These are phyloP conservation scores for Eupeodes corollae DNA, from an alignment of 1,140 invertebrate species.

Conservation along the genomic window DNA sequence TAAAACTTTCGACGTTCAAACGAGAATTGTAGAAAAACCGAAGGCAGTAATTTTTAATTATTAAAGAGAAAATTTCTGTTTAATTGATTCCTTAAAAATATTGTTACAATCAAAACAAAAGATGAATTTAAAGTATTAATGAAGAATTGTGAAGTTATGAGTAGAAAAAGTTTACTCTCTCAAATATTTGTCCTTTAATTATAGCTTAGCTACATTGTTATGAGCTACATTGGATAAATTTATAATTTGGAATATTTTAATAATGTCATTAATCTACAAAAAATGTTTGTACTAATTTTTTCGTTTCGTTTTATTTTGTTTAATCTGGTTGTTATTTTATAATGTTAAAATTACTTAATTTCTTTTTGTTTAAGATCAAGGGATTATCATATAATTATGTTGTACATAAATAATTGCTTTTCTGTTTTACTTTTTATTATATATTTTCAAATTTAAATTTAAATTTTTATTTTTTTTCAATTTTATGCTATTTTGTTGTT, in stretches of 20 bases:
- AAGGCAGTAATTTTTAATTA: no score
- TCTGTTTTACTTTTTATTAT: neutral
- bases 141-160: neutral
- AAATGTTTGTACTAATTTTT: neutral
- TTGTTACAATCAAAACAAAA: no score
- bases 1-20: no score
- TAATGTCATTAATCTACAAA: neutral
- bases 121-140: no score
- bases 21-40: no score
- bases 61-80: no score
- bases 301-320: neutral
- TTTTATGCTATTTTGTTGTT: no score
- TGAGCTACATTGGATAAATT: neutral
- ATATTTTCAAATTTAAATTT: conserved; percentile 1
- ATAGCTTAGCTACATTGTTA: neutral
- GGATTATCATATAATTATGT: neutral
- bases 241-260: neutral
- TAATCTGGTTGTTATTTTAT: neutral
- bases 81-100: no score
- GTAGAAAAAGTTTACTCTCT: neutral
- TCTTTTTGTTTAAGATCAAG: neutral
- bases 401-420: no score
- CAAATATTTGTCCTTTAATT: neutral
- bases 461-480: neutral
- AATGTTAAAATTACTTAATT: no score